phyloP scores from a whole-genome alignment of 2,113 vertebrate species.

The Lucifuga dentata region DNA sequence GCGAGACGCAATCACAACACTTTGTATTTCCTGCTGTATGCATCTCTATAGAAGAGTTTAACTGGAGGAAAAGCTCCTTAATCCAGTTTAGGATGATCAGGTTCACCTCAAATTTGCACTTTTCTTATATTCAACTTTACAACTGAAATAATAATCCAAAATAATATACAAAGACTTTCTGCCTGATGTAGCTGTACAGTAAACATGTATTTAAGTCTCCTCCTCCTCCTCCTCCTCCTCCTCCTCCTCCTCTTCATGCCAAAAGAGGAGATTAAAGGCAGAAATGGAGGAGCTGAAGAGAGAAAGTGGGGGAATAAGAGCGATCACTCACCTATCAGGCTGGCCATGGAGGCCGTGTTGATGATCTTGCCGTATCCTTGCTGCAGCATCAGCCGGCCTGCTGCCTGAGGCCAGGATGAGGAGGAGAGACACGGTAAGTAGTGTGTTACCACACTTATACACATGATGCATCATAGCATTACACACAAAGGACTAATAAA shows the following conservation, averaged over 20 bases:
- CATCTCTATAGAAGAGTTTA: slow-evolving; percentile 38
- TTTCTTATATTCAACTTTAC: not conserved
- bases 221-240: not conserved
- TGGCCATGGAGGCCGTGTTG: slow-evolving; percentile 95
- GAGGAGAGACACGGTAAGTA: slow-evolving; percentile 87
- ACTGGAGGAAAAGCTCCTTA: slow-evolving; percentile 48
- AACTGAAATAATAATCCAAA: not conserved
- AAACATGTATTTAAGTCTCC: slow-evolving; percentile 46
- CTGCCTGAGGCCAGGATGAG: slow-evolving; percentile 91
- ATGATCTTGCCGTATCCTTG: slow-evolving; percentile 96
- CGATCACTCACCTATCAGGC: slow-evolving; percentile 97
- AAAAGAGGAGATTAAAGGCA: slow-evolving; percentile 68
- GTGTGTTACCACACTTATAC: slow-evolving; percentile 62
- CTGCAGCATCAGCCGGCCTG: slow-evolving; percentile 93
- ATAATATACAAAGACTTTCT: slow-evolving; percentile 16
- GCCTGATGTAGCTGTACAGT: slow-evolving; percentile 18
- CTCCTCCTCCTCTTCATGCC: slow-evolving; percentile 45
- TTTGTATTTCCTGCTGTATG: slow-evolving; percentile 60
- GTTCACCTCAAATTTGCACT: slow-evolving; percentile 25
- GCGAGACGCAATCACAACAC: slow-evolving; percentile 74
- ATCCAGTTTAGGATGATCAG: slow-evolving; percentile 47
- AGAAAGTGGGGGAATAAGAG: slow-evolving; percentile 61
- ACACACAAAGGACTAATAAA: slow-evolving; percentile 59
- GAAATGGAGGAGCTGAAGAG: slow-evolving; percentile 67
- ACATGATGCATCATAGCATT: slow-evolving; percentile 83